Evolutionary conservation across 2,888 invertebrate genomes (phyloP).

Genomic region (Cheilosia variabilis): DNA sequence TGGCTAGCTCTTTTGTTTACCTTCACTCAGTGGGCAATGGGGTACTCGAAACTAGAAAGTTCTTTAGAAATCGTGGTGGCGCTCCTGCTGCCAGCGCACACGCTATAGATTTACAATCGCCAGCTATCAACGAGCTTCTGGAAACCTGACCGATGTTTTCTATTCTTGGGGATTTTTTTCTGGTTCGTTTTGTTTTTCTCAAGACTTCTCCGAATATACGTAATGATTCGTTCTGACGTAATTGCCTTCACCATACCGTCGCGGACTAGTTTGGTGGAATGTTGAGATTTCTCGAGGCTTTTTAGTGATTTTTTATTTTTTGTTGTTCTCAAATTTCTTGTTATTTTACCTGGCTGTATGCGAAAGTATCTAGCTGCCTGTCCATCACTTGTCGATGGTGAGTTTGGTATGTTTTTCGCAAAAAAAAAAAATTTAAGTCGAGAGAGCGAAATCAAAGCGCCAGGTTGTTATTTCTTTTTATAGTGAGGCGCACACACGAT

Average conservation of each 20-base stretch:
- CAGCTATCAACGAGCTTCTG: conserved; percentile 39
- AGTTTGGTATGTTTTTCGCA: conserved; percentile 43
- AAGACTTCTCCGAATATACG: conserved; percentile 41
- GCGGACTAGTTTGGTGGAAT: conserved; percentile 38
- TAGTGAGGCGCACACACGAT: conserved; percentile 65
- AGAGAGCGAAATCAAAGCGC: conserved; percentile 54
- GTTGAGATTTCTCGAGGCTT: conserved; percentile 28
- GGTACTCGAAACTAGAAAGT: conserved; percentile 58
- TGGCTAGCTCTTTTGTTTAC: conserved; percentile 61
- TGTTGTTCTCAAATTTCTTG: conserved; percentile 12
- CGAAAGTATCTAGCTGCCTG: conserved; percentile 52
- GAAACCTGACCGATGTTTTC: conserved; percentile 50
- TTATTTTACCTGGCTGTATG: conserved; percentile 39
- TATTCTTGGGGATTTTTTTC: conserved; percentile 37
- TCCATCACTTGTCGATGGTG: conserved; percentile 58
- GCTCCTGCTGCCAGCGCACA: conserved; percentile 10
- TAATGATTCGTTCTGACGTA: conserved; percentile 67
- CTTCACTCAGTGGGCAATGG: conserved; percentile 52
- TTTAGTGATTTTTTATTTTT: conserved; percentile 33
- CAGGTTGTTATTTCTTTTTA: conserved; percentile 59
- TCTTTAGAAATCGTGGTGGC: conserved; percentile 54
- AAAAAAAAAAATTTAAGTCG: not conserved
- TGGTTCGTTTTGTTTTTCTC: conserved; percentile 12
- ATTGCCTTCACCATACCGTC: conserved; percentile 42
- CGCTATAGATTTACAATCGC: conserved; percentile 30